Evolutionary conservation across 2,113 vertebrate genomes (phyloP), one percentile per base, ranked within the genome.

Genomic region (Lipophrys pholis): DNA sequence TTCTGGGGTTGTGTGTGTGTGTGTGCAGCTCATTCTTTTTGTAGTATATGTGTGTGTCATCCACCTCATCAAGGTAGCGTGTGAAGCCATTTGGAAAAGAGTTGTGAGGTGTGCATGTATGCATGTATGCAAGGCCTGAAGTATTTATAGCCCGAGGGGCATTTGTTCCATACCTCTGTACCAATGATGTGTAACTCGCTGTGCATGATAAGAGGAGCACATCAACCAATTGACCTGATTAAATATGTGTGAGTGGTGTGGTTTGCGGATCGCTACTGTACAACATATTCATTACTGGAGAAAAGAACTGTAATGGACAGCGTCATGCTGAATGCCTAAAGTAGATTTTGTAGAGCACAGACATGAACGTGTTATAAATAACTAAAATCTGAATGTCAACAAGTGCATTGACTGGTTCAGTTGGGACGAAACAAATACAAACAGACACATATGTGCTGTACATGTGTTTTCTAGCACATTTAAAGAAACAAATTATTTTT

Each of bases 51-150:
- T 42, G 49, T 66, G 67, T 79, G 59, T 78, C 74, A 77, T 17
- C 8, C 53, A 51, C 60, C 74, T 70, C 62, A 30, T 36, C 7
- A 14, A 63, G 0, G 55, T 46, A 70, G 49, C 68, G 58, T 51
- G 73, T 80, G 76, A 78, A 76, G 61, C 72, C 72, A 57, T 76
- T 73, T 82, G 79, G 59, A 75, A 78, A 69, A 62, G 35, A 50
- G 58, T 4, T 30, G 4, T 30, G 62, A 30, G 21, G 21, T 30
- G 21, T 36, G 15, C 60, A 56, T 74, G 61, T 46, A 17, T 63
- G 56, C 45, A 63, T 67, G 60, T 57, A 60, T 69, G 68, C 56
- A 41, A 30, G 21, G 21, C 21, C 21, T 30, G 21, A 30, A 42
- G 66, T 79, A 83, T 85, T 80, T 78, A 68, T 63, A 73, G 71